Evolutionary conservation across 2,888 invertebrate genomes (phyloP), one percentile per base, ranked within the genome.

Genomic region (Orchesellides sinensis): DNA sequence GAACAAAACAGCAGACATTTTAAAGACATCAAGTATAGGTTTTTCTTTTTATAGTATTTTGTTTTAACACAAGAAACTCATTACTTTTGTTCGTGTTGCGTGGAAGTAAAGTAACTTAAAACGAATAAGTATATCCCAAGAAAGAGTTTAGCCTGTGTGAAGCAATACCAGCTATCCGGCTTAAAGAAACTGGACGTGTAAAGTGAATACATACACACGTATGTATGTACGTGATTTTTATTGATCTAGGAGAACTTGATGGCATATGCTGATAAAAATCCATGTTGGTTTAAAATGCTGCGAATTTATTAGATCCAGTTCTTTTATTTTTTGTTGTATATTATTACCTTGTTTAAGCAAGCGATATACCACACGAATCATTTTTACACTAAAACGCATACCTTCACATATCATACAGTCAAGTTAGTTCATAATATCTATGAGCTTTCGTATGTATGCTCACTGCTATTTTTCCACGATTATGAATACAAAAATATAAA

Each of bases 11-110:
- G 14, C 27, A 45, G 27, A 73, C 27, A 27, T 12, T 52, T 63
- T 63, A 35, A 45, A 25, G 23, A 25, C 61, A 63, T 49, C 70
- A 23, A 40, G n/a, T 21, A 54, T 56, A 21, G 17, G 21, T 25
- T 73, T 75, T 75, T 63, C 73, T 63, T 59, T 74, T 66, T 35
- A 5, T 25, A 66, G 40, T 32, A 54, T 70, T 78, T 68, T 78
- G 25, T 17, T 63, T 54, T 49, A 49, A 79, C 79, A 70, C 63
- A 65, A 70, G 32, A 79, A 79, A 79, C 70, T 70, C 79, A 79
- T 79, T 79, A 79, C 54, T 32, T 47, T 27, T n/a, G 49, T 49
- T 69, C 63, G 61, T 78, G 69, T 63, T 70, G 40, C 19, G 61
- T 32, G 29, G 21, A 54, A 40, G 27, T 66, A 65, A 14, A 32